Evolutionary conservation across 2,888 invertebrate genomes (phyloP).

Genomic region (Hydriomena furcata): DNA sequence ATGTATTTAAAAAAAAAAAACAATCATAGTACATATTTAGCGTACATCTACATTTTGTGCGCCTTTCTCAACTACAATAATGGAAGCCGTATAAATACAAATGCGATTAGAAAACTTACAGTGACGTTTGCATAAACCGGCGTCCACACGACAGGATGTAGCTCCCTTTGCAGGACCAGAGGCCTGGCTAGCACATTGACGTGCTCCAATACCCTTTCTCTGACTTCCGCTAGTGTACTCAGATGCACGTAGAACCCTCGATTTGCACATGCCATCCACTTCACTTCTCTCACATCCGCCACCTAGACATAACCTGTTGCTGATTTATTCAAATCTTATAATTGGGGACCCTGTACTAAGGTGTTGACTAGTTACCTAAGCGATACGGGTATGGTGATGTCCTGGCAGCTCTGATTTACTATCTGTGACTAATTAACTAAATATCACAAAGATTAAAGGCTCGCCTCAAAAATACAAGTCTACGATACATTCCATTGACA

Average conservation of each 20-base stretch:
- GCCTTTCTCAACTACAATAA: constrained; percentile 4
- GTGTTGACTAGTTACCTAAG: constrained; percentile 34
- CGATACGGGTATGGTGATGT: constrained; percentile 38
- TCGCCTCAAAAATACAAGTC: constrained; percentile 9
- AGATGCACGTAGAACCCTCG: constrained; percentile 98
- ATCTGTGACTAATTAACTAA: constrained; percentile 20
- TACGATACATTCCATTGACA: constrained; percentile 8
- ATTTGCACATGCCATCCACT: constrained; percentile 99
- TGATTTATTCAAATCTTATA: constrained; percentile 40
- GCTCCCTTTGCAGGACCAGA: constrained; percentile 92
- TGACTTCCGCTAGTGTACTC: constrained; percentile 97
- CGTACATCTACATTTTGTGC: background rate
- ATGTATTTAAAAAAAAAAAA: too few relatives aligned
- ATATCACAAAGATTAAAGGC: constrained; percentile 21
- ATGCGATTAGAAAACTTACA: constrained; percentile 70
- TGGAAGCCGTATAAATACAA: constrained; percentile 20
- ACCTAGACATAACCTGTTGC: constrained; percentile 69
- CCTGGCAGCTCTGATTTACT: constrained; percentile 33
- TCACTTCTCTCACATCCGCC: constrained; percentile 95
- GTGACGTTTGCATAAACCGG: constrained; percentile 97
- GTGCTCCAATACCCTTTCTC: constrained; percentile 98
- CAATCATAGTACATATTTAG: too few relatives aligned
- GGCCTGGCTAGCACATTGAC: constrained; percentile 98
- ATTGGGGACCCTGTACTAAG: background rate
- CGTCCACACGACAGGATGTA: constrained; percentile 98